A percentile compares a stretch with the other conserved stretches of the same genome.
Evolutionary conservation across 2,113 vertebrate genomes (phyloP).

Genomic region (Tylochromis polylepis): DNA sequence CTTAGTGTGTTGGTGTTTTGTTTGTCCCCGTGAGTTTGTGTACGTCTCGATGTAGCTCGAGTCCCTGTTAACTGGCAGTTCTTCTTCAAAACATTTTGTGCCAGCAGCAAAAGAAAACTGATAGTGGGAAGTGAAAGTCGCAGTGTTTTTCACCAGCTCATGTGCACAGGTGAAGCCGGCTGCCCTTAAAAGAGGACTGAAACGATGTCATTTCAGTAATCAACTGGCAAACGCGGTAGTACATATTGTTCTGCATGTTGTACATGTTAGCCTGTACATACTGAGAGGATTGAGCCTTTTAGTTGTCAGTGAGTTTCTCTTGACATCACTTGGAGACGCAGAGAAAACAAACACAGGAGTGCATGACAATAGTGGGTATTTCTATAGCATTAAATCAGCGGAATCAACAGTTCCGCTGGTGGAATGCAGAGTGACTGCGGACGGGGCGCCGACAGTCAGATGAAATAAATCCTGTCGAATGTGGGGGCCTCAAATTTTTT

Average conservation of each 20-base stretch:
- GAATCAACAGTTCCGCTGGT: background rate
- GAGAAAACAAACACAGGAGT: background rate
- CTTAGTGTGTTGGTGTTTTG: background rate
- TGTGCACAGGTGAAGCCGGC: background rate
- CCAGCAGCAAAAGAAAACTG: background rate
- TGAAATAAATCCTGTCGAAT: too few species aligned
- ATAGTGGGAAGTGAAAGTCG: background rate
- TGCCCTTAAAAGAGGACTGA: background rate
- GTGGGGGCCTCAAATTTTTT: background rate
- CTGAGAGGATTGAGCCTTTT: background rate
- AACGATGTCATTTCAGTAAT: background rate
- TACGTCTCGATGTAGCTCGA: background rate
- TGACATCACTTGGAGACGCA: background rate
- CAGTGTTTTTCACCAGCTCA: background rate
- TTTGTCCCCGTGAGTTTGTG: background rate
- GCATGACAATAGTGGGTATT: background rate
- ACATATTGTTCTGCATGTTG: background rate
- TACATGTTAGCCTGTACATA: background rate
- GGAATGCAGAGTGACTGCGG: background rate
- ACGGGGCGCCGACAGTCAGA: background rate
- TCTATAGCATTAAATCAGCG: background rate
- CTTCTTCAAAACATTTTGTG: conserved; percentile 23
- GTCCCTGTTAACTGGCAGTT: conserved; percentile 1
- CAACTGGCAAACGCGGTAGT: background rate
- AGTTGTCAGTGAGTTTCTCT: background rate